phyloP scores from a whole-genome alignment of 2,888 invertebrate species.

The Eupelmus urozonus region DNA sequence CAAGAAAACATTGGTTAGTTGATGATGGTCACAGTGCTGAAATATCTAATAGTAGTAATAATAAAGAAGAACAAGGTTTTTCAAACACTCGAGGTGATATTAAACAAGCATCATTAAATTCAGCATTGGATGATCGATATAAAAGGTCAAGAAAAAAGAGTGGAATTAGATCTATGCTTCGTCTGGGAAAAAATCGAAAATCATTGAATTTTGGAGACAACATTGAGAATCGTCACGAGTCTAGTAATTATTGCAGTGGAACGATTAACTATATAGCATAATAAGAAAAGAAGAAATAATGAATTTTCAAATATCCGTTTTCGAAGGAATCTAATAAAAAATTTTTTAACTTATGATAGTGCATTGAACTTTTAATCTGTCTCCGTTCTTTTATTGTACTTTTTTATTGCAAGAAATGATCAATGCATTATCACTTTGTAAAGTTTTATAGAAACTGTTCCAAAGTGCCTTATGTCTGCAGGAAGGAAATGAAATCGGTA shows the following conservation, averaged over 20 bases:
- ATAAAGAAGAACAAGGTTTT: slow-evolving; percentile 80
- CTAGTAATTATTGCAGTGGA: slow-evolving; percentile 75
- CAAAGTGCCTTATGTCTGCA: slow-evolving; percentile 75
- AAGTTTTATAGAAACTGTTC: slow-evolving; percentile 69
- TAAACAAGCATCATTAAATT: slow-evolving; percentile 88
- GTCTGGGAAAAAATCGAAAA: slow-evolving; percentile 75
- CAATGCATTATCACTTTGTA: slow-evolving; percentile 53
- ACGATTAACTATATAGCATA: slow-evolving; percentile 76
- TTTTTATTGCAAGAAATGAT: slow-evolving; percentile 46
- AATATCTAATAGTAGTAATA: slow-evolving; percentile 75
- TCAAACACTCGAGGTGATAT: slow-evolving; percentile 83
- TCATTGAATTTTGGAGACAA: slow-evolving; percentile 76
- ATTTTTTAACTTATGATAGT: slow-evolving; percentile 50
- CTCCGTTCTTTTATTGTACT: slow-evolving; percentile 47
- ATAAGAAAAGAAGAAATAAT: slow-evolving; percentile 61
- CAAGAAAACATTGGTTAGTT: slow-evolving; percentile 89
- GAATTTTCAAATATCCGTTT: slow-evolving; percentile 59
- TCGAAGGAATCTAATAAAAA: slow-evolving; percentile 50
- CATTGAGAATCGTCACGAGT: slow-evolving; percentile 73
- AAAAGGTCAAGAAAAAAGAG: slow-evolving; percentile 75
- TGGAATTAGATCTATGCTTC: slow-evolving; percentile 74
- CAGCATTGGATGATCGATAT: slow-evolving; percentile 77
- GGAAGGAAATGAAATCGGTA: slow-evolving; percentile 61
- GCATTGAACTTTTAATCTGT: slow-evolving; percentile 44
- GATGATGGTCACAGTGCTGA: slow-evolving; percentile 81